Conservation (phyloP, 1,140 invertebrate species). For the Drosophila nigromelanica region DNA sequence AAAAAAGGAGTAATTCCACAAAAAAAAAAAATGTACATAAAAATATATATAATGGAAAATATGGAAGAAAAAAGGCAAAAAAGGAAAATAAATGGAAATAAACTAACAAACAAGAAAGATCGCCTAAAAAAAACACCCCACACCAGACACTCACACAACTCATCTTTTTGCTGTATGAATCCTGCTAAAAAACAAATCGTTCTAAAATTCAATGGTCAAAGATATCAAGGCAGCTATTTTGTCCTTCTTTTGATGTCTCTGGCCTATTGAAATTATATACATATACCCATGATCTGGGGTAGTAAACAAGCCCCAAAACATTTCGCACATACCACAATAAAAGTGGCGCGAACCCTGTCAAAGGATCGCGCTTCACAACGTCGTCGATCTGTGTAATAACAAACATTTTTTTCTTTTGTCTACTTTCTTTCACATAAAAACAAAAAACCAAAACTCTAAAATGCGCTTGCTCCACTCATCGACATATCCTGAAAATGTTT, state of each 20-base stretch:
- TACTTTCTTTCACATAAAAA: constrained; percentile 78
- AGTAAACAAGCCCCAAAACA: constrained; percentile 34
- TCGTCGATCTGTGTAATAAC: constrained; percentile 80
- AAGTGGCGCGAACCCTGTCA: constrained; percentile 35
- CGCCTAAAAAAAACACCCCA: constrained; percentile 32
- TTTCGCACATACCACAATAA: constrained; percentile 62
- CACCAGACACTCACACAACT: constrained; percentile 44
- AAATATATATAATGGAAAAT: constrained; percentile 36
- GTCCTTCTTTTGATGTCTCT: constrained; percentile 43
- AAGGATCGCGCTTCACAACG: constrained; percentile 55
- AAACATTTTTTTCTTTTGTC: constrained; percentile 79
- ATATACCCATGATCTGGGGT: constrained; percentile 18
- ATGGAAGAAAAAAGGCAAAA: constrained; percentile 54
- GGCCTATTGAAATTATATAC: constrained; percentile 19
- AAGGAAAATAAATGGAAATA: constrained; percentile 42
- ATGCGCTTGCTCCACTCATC: constrained; percentile 78
- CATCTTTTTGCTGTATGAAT: constrained; percentile 46
- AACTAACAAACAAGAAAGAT: constrained; percentile 53
- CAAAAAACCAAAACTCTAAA: constrained; percentile 71
- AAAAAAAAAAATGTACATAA: constrained; percentile 37
- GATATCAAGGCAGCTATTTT: constrained; percentile 40
- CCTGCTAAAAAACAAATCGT: constrained; percentile 29
- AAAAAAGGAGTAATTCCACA: constrained; percentile 6
- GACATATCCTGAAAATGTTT: constrained; percentile 52
- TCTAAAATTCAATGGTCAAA: constrained; percentile 38